Percentiles rank a stretch among this genome's conserved stretches.
Conservation (phyloP, 2,888 invertebrate genomes). For the Osmoderma eremita region DNA sequence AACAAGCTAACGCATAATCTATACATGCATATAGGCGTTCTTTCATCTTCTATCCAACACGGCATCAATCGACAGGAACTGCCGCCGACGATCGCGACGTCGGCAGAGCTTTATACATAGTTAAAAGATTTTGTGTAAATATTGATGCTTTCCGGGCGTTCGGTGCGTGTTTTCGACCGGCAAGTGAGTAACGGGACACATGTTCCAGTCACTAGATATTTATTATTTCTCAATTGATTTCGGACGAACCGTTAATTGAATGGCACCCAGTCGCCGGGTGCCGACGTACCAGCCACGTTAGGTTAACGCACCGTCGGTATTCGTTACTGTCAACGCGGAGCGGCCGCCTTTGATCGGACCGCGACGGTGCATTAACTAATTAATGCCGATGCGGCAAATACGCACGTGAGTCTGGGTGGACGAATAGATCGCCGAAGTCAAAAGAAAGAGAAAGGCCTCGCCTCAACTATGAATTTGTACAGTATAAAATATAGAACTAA, state of each 20-base stretch:
- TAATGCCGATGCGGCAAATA: constrained; percentile 28
- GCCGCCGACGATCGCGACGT: constrained; percentile 11
- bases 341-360: constrained; percentile 32
- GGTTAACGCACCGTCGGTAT: constrained; percentile 34
- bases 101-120: not conserved
- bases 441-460: no score
- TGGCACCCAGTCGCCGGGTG: not conserved
- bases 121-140: constrained; percentile 35
- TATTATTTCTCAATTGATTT: constrained; percentile 42
- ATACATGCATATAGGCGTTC: not conserved
- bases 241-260: constrained; percentile 30
- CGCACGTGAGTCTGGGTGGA: constrained; percentile 3
- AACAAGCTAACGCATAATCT: constrained; percentile 25
- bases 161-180: constrained; percentile 33
- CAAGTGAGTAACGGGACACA: constrained; percentile 38
- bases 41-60: constrained; percentile 8
- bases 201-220: constrained; percentile 40
- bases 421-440: no score
- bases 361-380: constrained; percentile 35
- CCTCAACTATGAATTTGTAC: no score
- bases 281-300: not conserved
- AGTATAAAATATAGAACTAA: no score
- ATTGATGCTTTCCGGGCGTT: constrained; percentile 32
- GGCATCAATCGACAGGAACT: constrained; percentile 16
- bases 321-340: constrained; percentile 30